phyloP scores from a whole-genome alignment of 2,888 invertebrate genomes.

The Steinernema hermaphroditum region DNA sequence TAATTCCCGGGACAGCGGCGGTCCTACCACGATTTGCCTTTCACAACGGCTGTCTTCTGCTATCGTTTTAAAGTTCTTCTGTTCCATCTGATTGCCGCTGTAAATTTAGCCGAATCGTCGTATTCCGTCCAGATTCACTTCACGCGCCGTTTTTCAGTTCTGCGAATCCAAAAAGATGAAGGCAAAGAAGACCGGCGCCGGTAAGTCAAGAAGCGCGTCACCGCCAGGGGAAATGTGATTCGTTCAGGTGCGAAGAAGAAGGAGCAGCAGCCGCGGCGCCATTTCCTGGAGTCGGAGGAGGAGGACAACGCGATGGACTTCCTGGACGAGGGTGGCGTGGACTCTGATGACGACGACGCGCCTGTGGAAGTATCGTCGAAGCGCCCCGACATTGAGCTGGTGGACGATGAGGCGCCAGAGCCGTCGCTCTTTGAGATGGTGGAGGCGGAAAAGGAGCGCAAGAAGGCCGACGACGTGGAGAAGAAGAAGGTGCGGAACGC shows the following conservation, averaged over 20 bases:
- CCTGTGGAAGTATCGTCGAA: background rate
- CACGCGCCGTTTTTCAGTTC: no score
- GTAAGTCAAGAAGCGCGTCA: no score
- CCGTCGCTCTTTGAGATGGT: background rate
- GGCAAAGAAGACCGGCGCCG: no score
- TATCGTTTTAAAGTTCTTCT: no score
- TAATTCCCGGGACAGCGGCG: no score
- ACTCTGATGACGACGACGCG: background rate
- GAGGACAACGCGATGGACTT: constrained; percentile 10
- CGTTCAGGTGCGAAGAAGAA: background rate
- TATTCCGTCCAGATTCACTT: no score
- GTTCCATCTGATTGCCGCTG: no score
- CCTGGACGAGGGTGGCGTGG: background rate
- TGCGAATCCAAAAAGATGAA: no score
- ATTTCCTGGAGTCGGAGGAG: background rate
- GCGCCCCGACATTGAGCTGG: background rate
- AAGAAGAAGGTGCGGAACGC: background rate
- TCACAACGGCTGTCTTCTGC: no score
- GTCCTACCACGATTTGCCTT: no score
- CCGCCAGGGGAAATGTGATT: no score
- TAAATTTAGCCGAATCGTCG: no score
- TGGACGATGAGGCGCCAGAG: background rate
- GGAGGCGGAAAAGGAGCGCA: background rate
- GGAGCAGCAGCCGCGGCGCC: background rate
- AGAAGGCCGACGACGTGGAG: background rate